These are phyloP conservation scores for Petrosia ficiformis DNA, from an alignment of 37 sponge, comb jelly and placozoan species.

Conservation along the genomic window DNA sequence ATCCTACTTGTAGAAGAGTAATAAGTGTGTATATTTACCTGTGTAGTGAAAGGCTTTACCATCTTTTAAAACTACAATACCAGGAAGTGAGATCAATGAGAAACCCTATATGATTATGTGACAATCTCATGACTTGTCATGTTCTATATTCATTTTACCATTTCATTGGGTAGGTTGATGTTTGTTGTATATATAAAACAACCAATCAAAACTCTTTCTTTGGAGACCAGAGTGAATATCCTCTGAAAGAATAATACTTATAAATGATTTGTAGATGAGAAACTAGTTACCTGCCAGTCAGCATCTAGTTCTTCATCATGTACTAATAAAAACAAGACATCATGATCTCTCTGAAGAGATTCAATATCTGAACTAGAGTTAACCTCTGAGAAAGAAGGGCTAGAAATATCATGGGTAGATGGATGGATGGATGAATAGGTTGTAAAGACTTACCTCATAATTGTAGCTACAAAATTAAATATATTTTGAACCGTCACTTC, in stretches of 20 bases:
- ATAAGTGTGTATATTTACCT: conserved; percentile 22
- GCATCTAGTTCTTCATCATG: conserved; percentile 25
- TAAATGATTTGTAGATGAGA: neutral
- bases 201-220: conserved; percentile 25
- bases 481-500: neutral
- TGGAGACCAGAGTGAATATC: conserved; percentile 16
- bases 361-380: conserved; percentile 21
- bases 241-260: neutral
- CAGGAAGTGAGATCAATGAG: conserved; percentile 18
- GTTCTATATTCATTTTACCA: no score
- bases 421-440: neutral
- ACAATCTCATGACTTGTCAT: no score
- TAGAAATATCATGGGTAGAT: neutral
- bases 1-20: neutral
- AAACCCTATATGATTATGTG: no score
- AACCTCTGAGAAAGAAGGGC: conserved; percentile 9
- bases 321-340: conserved; percentile 42
- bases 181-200: conserved; percentile 38
- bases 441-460: conserved; percentile 5
- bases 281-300: conserved; percentile 37
- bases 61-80: conserved; percentile 46
- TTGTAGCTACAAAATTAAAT: neutral
- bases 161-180: conserved; percentile 7
- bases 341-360: conserved; percentile 30
- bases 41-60: conserved; percentile 11